Evolutionary conservation across 2,888 invertebrate genomes (phyloP).

Genomic region (Tetranychus piercei): DNA sequence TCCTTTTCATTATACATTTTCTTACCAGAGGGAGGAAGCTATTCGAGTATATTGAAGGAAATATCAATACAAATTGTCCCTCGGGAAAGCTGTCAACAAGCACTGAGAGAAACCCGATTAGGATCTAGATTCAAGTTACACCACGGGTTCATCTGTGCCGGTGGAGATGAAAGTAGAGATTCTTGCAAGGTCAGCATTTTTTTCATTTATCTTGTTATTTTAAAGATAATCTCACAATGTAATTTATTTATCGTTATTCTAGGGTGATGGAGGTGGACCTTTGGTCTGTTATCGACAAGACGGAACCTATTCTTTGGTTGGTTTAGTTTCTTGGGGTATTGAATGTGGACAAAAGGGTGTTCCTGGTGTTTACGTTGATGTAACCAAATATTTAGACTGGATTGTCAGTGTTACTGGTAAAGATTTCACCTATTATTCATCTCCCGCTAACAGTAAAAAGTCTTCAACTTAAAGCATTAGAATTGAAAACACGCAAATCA

Average conservation of each 20-base stretch:
- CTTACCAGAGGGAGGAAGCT: constrained; percentile 25
- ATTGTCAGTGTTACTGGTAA: constrained; percentile 23
- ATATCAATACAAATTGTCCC: constrained; percentile 44
- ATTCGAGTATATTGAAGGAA: constrained; percentile 27
- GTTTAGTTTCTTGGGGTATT: constrained; percentile 32
- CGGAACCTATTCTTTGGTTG: constrained; percentile 28
- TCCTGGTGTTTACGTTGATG: constrained; percentile 33
- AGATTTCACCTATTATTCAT: neutral
- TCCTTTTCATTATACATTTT: too few relatives aligned
- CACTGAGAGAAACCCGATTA: constrained; percentile 41
- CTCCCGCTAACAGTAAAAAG: neutral
- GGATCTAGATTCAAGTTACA: constrained; percentile 38
- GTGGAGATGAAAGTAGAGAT: constrained; percentile 42
- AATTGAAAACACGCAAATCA: neutral
- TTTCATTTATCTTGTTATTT: neutral
- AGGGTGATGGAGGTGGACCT: constrained; percentile 34
- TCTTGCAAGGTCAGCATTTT: constrained; percentile 49
- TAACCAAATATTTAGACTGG: constrained; percentile 29
- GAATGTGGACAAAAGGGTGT: constrained; percentile 31
- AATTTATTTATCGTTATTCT: constrained; percentile 10
- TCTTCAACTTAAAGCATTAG: neutral
- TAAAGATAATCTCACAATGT: too few relatives aligned
- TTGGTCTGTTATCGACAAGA: constrained; percentile 29
- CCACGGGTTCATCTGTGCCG: constrained; percentile 50
- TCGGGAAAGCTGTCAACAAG: constrained; percentile 45